Evolutionary conservation across 1,140 invertebrate species (phyloP), one percentile per base, ranked within the genome.

Genomic region (Drosophila kikkawai): DNA sequence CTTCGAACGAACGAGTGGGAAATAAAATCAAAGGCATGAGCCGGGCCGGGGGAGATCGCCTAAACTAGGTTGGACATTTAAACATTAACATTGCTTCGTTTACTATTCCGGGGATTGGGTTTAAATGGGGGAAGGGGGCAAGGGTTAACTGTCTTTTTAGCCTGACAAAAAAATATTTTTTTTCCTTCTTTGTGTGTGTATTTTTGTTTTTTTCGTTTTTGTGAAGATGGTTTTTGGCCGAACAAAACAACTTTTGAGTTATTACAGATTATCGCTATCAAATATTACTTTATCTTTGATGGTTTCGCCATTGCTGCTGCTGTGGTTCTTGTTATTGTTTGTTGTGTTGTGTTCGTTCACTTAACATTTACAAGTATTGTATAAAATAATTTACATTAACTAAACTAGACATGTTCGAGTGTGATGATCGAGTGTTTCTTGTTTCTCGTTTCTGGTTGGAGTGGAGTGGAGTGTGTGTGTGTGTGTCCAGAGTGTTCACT

Each of bases 341-440:
- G 22, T 76, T 51, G 59, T 66, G n/a, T 60, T 66, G 17, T 63
- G 48, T 77, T 80, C 47, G 61, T 83, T 78, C 66, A 60, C 79
- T 79, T 84, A 85, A 78, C 78, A 90, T 67, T 64, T 80, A 82
- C 69, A 77, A 68, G n/a, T 74, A 73, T 88, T 68, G 81, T 90
- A 88, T 90, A 79, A 88, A 88, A 88, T 90, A 88, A 90, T 88
- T 88, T 90, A 88, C 85, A 88, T 88, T 90, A 90, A 90, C 85
- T 88, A 88, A 88, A 79, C 81, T 88, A 88, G 61, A 56, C 71
- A 58, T 66, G 45, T 77, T 67, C 63, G 67, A 71, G 61, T 79
- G 58, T 67, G 55, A 17, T 64, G 47, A 73, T 32, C 50, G 42
- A 22, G 57, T 34, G 37, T 59, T 63, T 32, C 41, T 37, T 45